Evolutionary conservation across 1,140 invertebrate species (phyloP), one percentile per base, ranked within the genome.

Genomic region (Tribolium madens): DNA sequence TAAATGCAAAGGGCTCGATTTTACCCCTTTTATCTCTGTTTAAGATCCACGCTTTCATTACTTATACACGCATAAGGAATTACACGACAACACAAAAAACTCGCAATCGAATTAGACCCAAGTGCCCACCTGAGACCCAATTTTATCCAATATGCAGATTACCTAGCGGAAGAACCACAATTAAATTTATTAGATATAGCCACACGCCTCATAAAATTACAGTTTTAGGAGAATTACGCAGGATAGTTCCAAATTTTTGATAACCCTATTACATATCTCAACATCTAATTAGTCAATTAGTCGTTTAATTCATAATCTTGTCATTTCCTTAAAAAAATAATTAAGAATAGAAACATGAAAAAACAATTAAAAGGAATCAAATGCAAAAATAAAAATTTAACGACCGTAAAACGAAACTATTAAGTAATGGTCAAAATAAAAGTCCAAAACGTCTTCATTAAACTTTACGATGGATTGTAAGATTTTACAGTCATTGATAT

Each of bases 1-100:
- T 77, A 75, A 75, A 52, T 73, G 71, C 31, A 73, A 73, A 73
- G 48, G 71, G 73, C 47, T 57, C 52, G 72, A 52, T 74, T 74
- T 74, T 74, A 74, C 50, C 50, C 72, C 72, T 52, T 57, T 74
- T 57, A 57, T 74, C 50, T 52, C 52, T 42, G 36, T 74, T 52
- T 57, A 74, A 64, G 57, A 64, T 64, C 57, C 57, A 64, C 57
- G 13, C n/a, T 64, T 33, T 64, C 57, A 64, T 64, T 64, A 64
- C 21, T 0, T 21, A 21, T 21, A 21, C 53, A 60, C 53, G 53
- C 53, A 60, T 60, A 60, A 10, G 18, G 12, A 60, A 60, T 60
- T 60, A 60, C 53, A 60, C 53, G 53, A n/a, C 46, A 14, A 60
- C 53, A 60, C 17, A 60, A 26, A n/a, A 17, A 60, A 26, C 10